A percentile compares a stretch with the other conserved stretches of the same genome.
Conservation (phyloP, 2,888 invertebrate species). For the Malacosoma neustria region DNA sequence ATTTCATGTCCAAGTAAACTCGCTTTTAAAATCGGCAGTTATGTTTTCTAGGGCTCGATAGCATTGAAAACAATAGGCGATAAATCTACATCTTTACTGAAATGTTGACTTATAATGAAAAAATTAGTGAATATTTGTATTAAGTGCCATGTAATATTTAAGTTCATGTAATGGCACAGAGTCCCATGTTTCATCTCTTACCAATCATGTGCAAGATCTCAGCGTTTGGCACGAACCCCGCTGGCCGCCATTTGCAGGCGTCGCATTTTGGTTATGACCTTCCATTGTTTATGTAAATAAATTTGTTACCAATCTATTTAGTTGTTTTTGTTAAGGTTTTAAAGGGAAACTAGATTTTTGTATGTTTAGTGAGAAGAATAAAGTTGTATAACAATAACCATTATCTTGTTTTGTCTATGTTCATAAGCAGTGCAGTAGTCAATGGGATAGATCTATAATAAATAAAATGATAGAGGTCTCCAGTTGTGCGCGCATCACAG, state of each 20-base stretch:
- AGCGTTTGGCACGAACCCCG: slow-evolving; percentile 12
- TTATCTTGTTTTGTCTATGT: slow-evolving; percentile 2
- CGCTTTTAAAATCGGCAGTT: too few species aligned
- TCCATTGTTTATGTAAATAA: slow-evolving; percentile 30
- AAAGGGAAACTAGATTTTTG: slow-evolving; percentile 25
- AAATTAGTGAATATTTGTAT: too few species aligned
- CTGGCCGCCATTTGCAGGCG: slow-evolving; percentile 10
- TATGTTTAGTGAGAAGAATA: slow-evolving; percentile 69
- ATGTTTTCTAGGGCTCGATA: too few species aligned
- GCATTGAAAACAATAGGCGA: too few species aligned
- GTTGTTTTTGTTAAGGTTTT: slow-evolving; percentile 42
- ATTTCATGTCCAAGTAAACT: too few species aligned
- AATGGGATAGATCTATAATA: too few species aligned
- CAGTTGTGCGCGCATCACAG: too few species aligned
- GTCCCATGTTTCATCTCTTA: slow-evolving; percentile 24
- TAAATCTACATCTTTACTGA: too few species aligned
- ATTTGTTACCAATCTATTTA: slow-evolving; percentile 56
- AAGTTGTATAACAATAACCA: slow-evolving; percentile 48
- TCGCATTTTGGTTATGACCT: slow-evolving; percentile 2
- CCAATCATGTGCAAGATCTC: slow-evolving; percentile 35
- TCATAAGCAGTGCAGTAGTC: too few species aligned
- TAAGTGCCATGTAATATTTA: slow-evolving; percentile 33
- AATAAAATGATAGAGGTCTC: too few species aligned
- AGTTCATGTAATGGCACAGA: slow-evolving; percentile 11
- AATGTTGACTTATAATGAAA: too few species aligned